Percentiles rank a stretch among this genome's conserved stretches.
Evolutionary conservation across 2,888 invertebrate species (phyloP).

Genomic region (Eupithecia exiguata): DNA sequence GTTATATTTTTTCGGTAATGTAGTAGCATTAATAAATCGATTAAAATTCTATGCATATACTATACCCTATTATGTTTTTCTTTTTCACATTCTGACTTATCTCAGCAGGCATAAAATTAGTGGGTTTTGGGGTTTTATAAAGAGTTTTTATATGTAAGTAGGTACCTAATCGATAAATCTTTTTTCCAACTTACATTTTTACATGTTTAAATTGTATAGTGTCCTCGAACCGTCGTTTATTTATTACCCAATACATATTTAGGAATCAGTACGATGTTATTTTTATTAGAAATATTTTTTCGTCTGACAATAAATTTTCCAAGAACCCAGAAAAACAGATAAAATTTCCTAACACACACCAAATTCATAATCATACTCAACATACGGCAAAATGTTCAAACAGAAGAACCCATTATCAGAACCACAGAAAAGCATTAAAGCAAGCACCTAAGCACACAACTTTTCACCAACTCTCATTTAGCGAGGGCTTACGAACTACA

Average conservation of each 20-base stretch:
- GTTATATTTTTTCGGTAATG: too few relatives aligned
- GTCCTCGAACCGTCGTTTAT: not conserved
- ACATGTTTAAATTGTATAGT: not conserved
- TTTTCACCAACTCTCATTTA: constrained; percentile 16
- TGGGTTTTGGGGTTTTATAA: too few relatives aligned
- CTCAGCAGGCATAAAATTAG: too few relatives aligned
- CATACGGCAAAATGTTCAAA: not conserved
- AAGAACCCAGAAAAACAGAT: too few relatives aligned
- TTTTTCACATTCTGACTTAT: not conserved
- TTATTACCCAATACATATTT: not conserved
- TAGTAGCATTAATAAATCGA: too few relatives aligned
- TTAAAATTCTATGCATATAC: too few relatives aligned
- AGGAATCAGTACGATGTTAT: not conserved
- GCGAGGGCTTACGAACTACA: constrained; percentile 22
- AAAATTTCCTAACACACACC: not conserved
- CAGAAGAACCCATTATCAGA: not conserved
- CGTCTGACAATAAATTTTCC: not conserved
- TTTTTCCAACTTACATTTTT: not conserved
- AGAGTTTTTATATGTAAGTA: too few relatives aligned
- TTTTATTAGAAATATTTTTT: not conserved
- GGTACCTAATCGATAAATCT: too few relatives aligned
- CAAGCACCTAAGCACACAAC: not conserved
- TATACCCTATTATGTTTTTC: too few relatives aligned
- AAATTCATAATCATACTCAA: not conserved
- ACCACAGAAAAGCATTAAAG: constrained; percentile 6